A percentile compares a stretch with the other conserved stretches of the same genome.
These are phyloP conservation scores for Rhorus exstirpatorius DNA, from an alignment of 2,888 invertebrate species.

Conservation along the genomic window DNA sequence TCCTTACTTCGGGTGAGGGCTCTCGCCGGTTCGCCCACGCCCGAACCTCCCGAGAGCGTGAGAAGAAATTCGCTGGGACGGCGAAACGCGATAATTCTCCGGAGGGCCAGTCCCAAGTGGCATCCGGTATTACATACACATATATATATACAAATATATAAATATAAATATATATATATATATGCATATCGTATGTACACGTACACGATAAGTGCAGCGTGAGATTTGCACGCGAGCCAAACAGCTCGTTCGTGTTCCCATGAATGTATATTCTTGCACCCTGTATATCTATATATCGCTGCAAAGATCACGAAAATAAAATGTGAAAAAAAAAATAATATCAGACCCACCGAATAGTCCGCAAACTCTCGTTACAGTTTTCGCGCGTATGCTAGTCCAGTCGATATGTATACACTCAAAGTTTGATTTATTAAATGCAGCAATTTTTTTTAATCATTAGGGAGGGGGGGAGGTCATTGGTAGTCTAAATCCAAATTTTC, in stretches of 20 bases:
- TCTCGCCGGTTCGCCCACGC: conserved; percentile 67
- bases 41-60: conserved; percentile 60
- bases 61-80: conserved; percentile 57
- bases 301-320: conserved; percentile 1
- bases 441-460: too few species aligned
- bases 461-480: too few species aligned
- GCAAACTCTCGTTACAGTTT: too few species aligned
- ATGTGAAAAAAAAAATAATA: not conserved
- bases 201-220: conserved; percentile 55
- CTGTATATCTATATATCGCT: not conserved
- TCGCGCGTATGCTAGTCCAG: too few species aligned
- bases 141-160: too few species aligned
- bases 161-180: not conserved
- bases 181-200: conserved; percentile 25
- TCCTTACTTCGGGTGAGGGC: conserved; percentile 38
- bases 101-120: conserved; percentile 47
- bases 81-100: conserved; percentile 59
- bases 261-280: conserved; percentile 30
- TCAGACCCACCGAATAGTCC: not conserved
- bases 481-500: too few species aligned
- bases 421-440: too few species aligned
- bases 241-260: conserved; percentile 36
- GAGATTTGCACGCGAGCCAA: conserved; percentile 52
- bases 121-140: conserved; percentile 47
- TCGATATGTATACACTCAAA: too few species aligned